Conservation (phyloP, 2,797 vertebrate species). For the Selene dorsalis region DNA sequence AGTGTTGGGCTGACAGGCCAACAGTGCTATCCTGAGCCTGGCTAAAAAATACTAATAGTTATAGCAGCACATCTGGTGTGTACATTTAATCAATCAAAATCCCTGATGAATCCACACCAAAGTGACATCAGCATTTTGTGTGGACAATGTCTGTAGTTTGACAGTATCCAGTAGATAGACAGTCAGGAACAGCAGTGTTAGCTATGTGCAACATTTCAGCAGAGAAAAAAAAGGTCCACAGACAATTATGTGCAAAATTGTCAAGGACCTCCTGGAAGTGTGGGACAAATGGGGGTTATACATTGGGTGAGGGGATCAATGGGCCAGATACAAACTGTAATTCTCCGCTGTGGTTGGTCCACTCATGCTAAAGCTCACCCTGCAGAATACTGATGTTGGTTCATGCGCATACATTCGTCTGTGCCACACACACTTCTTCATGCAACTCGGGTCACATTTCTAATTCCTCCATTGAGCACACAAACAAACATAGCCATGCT, state of each 20-base stretch:
- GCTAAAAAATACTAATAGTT: neutral
- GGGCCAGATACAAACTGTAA: constrained; percentile 34
- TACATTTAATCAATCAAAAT: neutral
- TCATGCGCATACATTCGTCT: constrained; percentile 67
- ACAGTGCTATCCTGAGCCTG: neutral
- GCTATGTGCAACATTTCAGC: neutral
- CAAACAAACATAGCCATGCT: constrained; percentile 37
- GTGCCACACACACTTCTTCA: constrained; percentile 33
- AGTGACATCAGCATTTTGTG: neutral
- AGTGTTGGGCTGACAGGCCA: neutral
- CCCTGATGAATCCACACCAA: neutral
- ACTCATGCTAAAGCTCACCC: constrained; percentile 50
- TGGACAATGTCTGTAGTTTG: neutral
- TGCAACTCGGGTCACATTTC: constrained; percentile 66
- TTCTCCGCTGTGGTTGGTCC: constrained; percentile 40
- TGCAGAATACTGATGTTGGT: constrained; percentile 71
- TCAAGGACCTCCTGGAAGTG: constrained; percentile 16
- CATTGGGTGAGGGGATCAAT: constrained; percentile 15
- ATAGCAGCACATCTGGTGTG: neutral
- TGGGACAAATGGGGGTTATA: constrained; percentile 3
- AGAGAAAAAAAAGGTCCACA: neutral
- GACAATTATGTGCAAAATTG: neutral
- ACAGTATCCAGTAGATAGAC: no score
- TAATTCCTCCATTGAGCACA: constrained; percentile 49
- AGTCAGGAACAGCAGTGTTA: neutral